Evolutionary conservation across 2,888 invertebrate genomes (phyloP).

Genomic region (Heliconius cydno): DNA sequence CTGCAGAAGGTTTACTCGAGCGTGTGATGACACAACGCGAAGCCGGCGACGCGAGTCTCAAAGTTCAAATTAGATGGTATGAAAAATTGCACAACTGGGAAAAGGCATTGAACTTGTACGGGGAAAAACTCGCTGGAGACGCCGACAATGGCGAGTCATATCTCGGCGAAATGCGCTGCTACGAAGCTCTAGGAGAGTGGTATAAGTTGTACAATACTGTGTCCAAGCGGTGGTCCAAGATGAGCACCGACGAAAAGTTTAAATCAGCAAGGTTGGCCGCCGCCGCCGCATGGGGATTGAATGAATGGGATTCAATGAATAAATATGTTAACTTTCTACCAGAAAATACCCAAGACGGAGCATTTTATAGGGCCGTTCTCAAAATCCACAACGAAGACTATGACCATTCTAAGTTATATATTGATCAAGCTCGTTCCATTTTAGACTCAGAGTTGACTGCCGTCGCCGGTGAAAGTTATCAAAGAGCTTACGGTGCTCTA

Average conservation of each 20-base stretch:
- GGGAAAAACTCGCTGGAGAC: slow-evolving; percentile 87
- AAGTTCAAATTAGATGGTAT: slow-evolving; percentile 94
- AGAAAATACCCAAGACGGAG: slow-evolving; percentile 96
- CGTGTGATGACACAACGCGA: slow-evolving; percentile 93
- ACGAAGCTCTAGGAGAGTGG: slow-evolving; percentile 99
- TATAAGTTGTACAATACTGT: slow-evolving; percentile 91
- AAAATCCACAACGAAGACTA: slow-evolving; percentile 92
- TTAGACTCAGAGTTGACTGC: slow-evolving; percentile 98
- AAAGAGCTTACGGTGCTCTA: slow-evolving; percentile 97
- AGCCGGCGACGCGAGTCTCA: slow-evolving; percentile 83
- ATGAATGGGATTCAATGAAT: slow-evolving; percentile 97
- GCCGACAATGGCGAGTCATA: slow-evolving; percentile 89
- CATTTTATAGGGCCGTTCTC: slow-evolving; percentile 97
- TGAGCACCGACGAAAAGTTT: slow-evolving; percentile 81
- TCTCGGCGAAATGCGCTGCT: slow-evolving; percentile 96
- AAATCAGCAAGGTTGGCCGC: slow-evolving; percentile 95
- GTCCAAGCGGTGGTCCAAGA: slow-evolving; percentile 90
- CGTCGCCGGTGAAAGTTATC: slow-evolving; percentile 97
- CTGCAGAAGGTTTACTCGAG: slow-evolving; percentile 96
- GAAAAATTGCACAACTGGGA: slow-evolving; percentile 99
- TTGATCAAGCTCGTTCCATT: slow-evolving; percentile 96
- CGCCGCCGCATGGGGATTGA: slow-evolving; percentile 97
- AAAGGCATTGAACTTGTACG: slow-evolving; percentile 94
- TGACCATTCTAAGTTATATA: slow-evolving; percentile 87
- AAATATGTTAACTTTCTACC: slow-evolving; percentile 95